phyloP scores from a whole-genome alignment of 2,797 vertebrate genomes.

The Anas flavirostris region DNA sequence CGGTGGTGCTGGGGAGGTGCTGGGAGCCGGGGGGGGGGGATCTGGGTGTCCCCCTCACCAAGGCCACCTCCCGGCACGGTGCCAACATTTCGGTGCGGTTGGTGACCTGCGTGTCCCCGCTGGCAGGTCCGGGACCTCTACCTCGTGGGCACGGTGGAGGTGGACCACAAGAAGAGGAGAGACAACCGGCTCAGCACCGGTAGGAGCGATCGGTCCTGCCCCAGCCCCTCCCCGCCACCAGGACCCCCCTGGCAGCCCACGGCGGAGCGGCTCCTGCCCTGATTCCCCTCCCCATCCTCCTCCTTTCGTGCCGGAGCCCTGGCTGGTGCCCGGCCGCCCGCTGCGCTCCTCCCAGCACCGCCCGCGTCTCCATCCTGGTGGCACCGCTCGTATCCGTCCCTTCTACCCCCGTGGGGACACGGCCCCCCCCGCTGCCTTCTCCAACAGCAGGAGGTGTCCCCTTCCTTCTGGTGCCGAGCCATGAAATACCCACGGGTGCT shows the following conservation, averaged over 20 bases:
- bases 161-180: conserved; percentile 35
- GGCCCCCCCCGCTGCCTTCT: not conserved
- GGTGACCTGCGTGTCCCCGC: not conserved
- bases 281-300: not conserved
- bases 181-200: conserved; percentile 16
- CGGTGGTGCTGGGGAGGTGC: rapidly evolving
- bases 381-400: not conserved
- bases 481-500: not conserved
- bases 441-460: not conserved
- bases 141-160: conserved; percentile 40
- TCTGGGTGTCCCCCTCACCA: not conserved
- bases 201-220: not conserved
- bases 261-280: not conserved
- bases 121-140: conserved; percentile 85
- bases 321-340: not conserved
- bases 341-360: rapidly evolving
- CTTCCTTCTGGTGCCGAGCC: not conserved
- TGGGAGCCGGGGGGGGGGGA: rapidly evolving
- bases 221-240: rapidly evolving
- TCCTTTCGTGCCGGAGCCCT: not conserved
- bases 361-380: not conserved
- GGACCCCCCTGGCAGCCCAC: not conserved
- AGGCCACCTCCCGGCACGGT: rapidly evolving
- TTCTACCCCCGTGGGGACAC: not conserved
- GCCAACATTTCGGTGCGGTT: not conserved